A percentile compares a stretch with the other conserved stretches of the same genome.
Evolutionary conservation across 2,888 invertebrate genomes (phyloP).

Genomic region (Oeneis ivallda): DNA sequence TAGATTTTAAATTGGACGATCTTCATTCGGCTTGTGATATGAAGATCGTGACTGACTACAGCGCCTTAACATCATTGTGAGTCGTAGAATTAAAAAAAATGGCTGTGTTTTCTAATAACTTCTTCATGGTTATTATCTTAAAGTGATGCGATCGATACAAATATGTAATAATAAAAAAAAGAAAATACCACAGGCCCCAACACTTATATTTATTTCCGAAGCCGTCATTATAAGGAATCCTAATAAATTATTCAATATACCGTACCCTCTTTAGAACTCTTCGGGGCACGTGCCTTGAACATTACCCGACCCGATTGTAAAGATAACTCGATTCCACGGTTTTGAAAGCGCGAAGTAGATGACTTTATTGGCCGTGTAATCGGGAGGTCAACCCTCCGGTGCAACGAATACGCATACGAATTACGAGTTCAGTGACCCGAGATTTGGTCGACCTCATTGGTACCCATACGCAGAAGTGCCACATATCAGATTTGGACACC

Average conservation of each 20-base stretch:
- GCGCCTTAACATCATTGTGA: too few relatives aligned
- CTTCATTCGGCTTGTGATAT: too few relatives aligned
- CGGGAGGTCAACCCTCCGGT: constrained; percentile 43
- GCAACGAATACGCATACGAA: constrained; percentile 52
- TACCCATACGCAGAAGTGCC: constrained; percentile 45
- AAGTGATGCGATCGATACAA: constrained; percentile 1
- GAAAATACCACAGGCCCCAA: not conserved
- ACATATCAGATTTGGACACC: constrained; percentile 35
- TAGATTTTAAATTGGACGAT: too few relatives aligned
- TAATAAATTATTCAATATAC: constrained; percentile 41
- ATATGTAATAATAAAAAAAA: not conserved
- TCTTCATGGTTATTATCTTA: not conserved
- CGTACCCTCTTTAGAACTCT: constrained; percentile 27
- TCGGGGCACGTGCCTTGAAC: constrained; percentile 42
- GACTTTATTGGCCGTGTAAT: constrained; percentile 41
- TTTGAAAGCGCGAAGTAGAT: constrained; percentile 24
- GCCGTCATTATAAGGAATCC: constrained; percentile 20
- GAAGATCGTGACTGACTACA: too few relatives aligned
- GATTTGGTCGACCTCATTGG: constrained; percentile 49
- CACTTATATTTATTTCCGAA: constrained; percentile 6
- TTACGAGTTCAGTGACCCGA: constrained; percentile 65
- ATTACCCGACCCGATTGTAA: constrained; percentile 38
- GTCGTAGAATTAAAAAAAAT: too few relatives aligned
- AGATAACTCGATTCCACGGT: constrained; percentile 41
- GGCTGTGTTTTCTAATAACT: too few relatives aligned